Evolutionary conservation across 2,113 vertebrate species (phyloP).

Genomic region (Tamias sibiricus): DNA sequence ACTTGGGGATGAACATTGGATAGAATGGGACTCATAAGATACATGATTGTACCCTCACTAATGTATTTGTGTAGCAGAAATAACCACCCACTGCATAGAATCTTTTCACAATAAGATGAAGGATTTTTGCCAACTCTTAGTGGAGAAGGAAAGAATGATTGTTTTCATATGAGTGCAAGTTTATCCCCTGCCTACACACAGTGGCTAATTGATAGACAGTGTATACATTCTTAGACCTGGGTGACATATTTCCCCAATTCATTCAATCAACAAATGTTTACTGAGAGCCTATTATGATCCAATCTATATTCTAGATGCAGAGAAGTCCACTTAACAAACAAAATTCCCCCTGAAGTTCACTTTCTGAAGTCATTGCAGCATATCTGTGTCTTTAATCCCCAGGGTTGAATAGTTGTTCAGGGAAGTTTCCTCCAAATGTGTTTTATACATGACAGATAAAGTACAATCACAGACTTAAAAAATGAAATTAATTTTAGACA

Average conservation of each 20-base stretch:
- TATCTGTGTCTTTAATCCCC: neutral
- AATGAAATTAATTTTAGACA: neutral
- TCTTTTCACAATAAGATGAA: neutral
- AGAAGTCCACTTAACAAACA: neutral
- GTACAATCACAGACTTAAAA: neutral
- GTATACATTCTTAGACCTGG: neutral
- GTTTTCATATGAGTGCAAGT: neutral
- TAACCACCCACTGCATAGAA: neutral
- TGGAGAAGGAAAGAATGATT: neutral
- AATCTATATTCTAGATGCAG: neutral
- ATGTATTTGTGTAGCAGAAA: neutral
- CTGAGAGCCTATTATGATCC: neutral
- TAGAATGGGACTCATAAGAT: neutral
- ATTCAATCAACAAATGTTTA: conserved; percentile 31
- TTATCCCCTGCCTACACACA: neutral
- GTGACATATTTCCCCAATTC: neutral
- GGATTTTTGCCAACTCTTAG: neutral
- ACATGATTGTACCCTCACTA: neutral
- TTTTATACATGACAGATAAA: neutral
- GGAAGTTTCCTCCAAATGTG: neutral
- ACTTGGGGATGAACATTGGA: neutral
- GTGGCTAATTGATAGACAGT: neutral
- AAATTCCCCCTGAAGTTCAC: neutral
- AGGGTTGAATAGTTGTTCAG: neutral
- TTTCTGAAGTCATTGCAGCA: neutral